Conservation (phyloP, 2,797 vertebrate genomes). For the Myotis pilosus region DNA sequence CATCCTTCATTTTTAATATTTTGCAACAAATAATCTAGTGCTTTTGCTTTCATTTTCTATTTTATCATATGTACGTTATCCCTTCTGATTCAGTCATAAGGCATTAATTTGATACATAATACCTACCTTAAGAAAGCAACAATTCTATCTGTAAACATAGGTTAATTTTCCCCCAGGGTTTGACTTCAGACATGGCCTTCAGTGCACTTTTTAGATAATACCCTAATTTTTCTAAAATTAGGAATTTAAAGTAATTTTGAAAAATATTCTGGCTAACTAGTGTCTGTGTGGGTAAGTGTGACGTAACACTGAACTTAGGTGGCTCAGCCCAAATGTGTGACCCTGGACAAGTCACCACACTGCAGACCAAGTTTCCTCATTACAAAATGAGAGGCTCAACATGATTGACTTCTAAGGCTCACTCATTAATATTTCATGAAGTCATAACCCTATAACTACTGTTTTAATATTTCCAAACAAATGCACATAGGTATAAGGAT, state of each 20-base stretch:
- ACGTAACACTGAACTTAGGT: neutral
- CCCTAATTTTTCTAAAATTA: neutral
- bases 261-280: neutral
- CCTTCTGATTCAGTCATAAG: neutral
- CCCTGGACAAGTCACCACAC: neutral
- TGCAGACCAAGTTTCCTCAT: neutral
- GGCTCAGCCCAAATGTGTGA: neutral
- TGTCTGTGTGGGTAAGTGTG: neutral
- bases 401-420: neutral
- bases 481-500: neutral
- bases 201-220: neutral
- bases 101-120: neutral
- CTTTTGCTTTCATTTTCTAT: neutral
- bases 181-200: neutral
- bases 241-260: neutral
- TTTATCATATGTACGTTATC: neutral
- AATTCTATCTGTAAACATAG: neutral
- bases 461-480: neutral
- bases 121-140: neutral
- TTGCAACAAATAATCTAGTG: neutral
- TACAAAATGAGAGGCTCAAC: neutral
- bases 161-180: neutral
- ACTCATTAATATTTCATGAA: neutral
- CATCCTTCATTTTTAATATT: neutral
- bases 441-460: neutral